Evolutionary conservation across 2,888 invertebrate species (phyloP).

Genomic region (Eulithis testata): DNA sequence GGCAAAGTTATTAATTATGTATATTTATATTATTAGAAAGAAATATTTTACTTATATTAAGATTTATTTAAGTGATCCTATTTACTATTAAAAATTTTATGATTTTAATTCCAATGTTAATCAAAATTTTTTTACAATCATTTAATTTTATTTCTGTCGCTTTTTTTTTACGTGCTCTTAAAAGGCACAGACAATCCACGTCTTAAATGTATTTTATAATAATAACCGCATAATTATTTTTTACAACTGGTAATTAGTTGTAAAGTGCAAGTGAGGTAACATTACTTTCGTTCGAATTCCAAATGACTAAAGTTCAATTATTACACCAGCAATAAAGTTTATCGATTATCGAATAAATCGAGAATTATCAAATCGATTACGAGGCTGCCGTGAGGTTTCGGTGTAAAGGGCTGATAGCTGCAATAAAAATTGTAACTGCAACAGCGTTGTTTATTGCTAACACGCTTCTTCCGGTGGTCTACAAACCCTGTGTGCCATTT

Average conservation of each 20-base stretch:
- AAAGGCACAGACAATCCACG: background rate
- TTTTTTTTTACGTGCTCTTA: background rate
- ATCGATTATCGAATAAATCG: conserved; percentile 27
- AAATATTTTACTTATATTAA: too few species aligned
- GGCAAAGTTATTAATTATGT: too few species aligned
- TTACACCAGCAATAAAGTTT: conserved; percentile 29
- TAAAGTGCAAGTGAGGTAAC: conserved; percentile 14
- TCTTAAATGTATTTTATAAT: background rate
- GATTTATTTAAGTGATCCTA: too few species aligned
- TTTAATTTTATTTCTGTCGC: background rate
- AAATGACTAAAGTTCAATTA: conserved; percentile 22
- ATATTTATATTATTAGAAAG: too few species aligned
- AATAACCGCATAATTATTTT: background rate
- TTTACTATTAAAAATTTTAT: too few species aligned
- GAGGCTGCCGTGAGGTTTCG: conserved; percentile 45
- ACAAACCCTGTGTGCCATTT: conserved; percentile 15
- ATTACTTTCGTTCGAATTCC: conserved; percentile 20
- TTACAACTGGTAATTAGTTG: background rate
- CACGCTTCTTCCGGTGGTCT: conserved; percentile 41
- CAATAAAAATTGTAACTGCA: conserved; percentile 48
- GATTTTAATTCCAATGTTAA: too few species aligned
- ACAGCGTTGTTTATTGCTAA: conserved; percentile 43
- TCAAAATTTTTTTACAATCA: too few species aligned
- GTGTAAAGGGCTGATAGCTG: conserved; percentile 50
- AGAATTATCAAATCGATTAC: conserved; percentile 45